Evolutionary conservation across 2,888 invertebrate species (phyloP).

Genomic region (Nymphalis urticae): DNA sequence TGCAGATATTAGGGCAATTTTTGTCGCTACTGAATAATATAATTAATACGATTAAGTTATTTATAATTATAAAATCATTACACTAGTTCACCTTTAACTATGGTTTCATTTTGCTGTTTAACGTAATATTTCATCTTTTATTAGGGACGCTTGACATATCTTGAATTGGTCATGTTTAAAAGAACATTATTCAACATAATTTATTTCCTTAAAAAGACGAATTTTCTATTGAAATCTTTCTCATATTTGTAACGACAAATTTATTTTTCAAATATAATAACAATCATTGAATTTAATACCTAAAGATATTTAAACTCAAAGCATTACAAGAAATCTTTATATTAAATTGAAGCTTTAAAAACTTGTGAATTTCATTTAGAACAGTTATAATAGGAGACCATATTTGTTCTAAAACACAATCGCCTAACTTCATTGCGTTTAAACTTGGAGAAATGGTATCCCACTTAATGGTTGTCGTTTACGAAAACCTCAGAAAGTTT

Average conservation of each 20-base stretch:
- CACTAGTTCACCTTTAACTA: no score
- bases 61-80: no score
- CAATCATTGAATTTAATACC: not conserved
- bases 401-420: slow-evolving; percentile 64
- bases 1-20: not conserved
- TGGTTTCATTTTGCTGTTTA: no score
- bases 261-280: not conserved
- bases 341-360: slow-evolving; percentile 43
- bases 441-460: slow-evolving; percentile 72
- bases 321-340: slow-evolving; percentile 24
- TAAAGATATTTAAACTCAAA: not conserved
- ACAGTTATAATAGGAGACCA: slow-evolving; percentile 59
- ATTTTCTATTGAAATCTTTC: no score
- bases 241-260: no score
- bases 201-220: no score
- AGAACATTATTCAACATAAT: no score
- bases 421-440: slow-evolving; percentile 67
- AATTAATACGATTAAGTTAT: no score
- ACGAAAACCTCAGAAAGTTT: slow-evolving; percentile 58
- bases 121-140: no score
- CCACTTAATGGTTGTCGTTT: slow-evolving; percentile 74
- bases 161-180: no score
- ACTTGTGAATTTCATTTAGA: slow-evolving; percentile 45
- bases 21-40: no score
- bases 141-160: no score